Evolutionary conservation across 2,113 vertebrate species (phyloP), one percentile per base, ranked within the genome.

Genomic region (Pterocles gutturalis): DNA sequence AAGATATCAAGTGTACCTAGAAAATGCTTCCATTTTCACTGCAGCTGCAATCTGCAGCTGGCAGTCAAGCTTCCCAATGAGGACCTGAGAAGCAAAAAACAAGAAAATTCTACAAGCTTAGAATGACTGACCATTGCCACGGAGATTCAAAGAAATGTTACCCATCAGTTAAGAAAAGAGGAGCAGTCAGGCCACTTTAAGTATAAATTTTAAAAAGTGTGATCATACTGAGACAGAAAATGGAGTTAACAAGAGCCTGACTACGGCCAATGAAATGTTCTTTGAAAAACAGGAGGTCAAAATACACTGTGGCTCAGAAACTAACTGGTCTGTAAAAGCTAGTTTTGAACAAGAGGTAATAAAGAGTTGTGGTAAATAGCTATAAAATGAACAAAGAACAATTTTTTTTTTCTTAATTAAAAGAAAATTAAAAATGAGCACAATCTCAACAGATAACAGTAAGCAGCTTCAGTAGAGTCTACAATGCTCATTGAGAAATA

Each of bases 1-100:
- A 91, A 90, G 71, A 34, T 69, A 89, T 12, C n/a, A 66, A 90
- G 46, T 7, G 12, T 38, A 95, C 93, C 90, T 84, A 91, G n/a
- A 38, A 91, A 87, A 69, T 19, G 28, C 31, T 80, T 83, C 86
- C 62, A 34, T 26, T 94, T 66, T 83, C 71, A 65, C 46, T 92
- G 28, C 36, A 87, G 57, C 46, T 72, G 48, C 33, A 51, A 67
- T 41, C 19, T 83, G 84, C 62, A 94, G 58, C 19, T 85, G 36
- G n/a, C 22, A 83, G 28, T 13, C 1, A 0, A 87, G 60, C 34
- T 66, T 54, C 28, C 64, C 67, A 69, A n/a, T 13, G 13, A 80
- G 28, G 11, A 33, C 33, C 22, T 31, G 7, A 13, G 21, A 90
- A 80, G 9, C 17, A 64, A 70, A 54, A 43, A 65, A 41, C 8